phyloP scores from a whole-genome alignment of 2,113 vertebrate genomes.

The Nothocercus julius region DNA sequence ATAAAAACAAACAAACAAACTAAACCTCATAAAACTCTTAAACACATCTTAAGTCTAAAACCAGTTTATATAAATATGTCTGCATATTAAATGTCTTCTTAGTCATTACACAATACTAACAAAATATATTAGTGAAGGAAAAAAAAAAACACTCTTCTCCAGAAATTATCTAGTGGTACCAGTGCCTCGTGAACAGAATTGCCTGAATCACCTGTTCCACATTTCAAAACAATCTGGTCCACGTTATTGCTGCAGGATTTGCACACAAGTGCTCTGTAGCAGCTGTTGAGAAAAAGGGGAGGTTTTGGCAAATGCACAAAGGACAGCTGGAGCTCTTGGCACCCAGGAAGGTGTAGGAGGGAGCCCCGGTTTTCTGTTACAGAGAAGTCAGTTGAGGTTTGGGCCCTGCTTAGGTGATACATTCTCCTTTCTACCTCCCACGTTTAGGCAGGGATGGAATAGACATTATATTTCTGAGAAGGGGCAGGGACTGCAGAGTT shows the following conservation, averaged over 20 bases:
- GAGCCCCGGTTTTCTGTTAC: slow-evolving; percentile 51
- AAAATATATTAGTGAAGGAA: not conserved
- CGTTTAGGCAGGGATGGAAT: not conserved
- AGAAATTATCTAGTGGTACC: not conserved
- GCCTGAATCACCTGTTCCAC: not conserved
- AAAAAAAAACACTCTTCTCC: not conserved
- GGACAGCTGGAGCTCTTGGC: slow-evolving; percentile 70
- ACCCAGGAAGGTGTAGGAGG: slow-evolving; percentile 69
- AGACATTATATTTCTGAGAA: slow-evolving; percentile 26
- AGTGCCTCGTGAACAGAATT: not conserved
- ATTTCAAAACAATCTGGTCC: not conserved
- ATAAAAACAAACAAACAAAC: not conserved
- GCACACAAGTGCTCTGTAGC: not conserved
- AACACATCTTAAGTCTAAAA: not conserved
- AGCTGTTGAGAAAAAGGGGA: slow-evolving; percentile 48
- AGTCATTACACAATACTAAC: not conserved
- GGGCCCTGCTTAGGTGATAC: slow-evolving; percentile 41
- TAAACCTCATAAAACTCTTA: not conserved
- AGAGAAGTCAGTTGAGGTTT: slow-evolving; percentile 50
- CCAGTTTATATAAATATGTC: not conserved
- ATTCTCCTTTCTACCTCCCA: slow-evolving; percentile 63
- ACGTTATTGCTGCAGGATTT: not conserved
- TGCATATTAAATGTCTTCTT: not conserved
- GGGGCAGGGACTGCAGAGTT: not conserved
- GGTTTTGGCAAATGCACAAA: slow-evolving; percentile 63